Base-by-base conservation (phyloP, 2,797 vertebrate genomes). In the Sphaeramia orbicularis region DNA sequence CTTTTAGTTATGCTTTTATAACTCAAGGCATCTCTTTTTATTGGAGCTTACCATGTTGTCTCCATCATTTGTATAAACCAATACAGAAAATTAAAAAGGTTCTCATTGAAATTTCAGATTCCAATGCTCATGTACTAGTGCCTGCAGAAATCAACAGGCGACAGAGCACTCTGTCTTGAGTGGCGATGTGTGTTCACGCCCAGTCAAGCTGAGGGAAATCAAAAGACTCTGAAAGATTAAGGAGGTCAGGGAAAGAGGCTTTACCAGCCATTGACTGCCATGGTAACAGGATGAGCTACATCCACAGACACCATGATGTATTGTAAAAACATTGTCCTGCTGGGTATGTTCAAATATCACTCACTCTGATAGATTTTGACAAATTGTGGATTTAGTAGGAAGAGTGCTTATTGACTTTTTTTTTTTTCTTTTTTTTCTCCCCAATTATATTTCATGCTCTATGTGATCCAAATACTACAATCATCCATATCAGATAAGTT, bases 181-280 rank as follows among this genome's bases (percentile, higher is more conserved):
- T 82, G 78, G 76, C 58, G 78, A 74, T 85, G 55, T 81, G 85
- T 86, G 83, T 76, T 85, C 74, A 69, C 59, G 61, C 54, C 71
- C 68, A 79, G 83, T 90, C 84, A 80, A 74, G 86, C 85, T 83
- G 82, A 90, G 84, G 63, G 50, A 76, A 87, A 89, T 86, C 81
- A 81, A 80, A 78, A 81, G 82, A 71, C 72, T 41, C 78, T 80
- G 86, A 85, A 84, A 90, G 82, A 91, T 86, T 90, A 86, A 91
- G 73, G 84, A 87, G 84, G 80, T 87, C 78, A 83, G 65, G 15
- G 62, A 74, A 37, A 61, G 73, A 74, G 37, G 40, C 72, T 86
- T 73, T n/a, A 57, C 15, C 72, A 64, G 51, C 49, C 65, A 80
- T 68, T 47, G 61, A 83, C 72, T 81, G 18, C 71, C 80, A 65